Base-by-base conservation (phyloP, 2,113 vertebrate genomes). In the Colinus virginianus region DNA sequence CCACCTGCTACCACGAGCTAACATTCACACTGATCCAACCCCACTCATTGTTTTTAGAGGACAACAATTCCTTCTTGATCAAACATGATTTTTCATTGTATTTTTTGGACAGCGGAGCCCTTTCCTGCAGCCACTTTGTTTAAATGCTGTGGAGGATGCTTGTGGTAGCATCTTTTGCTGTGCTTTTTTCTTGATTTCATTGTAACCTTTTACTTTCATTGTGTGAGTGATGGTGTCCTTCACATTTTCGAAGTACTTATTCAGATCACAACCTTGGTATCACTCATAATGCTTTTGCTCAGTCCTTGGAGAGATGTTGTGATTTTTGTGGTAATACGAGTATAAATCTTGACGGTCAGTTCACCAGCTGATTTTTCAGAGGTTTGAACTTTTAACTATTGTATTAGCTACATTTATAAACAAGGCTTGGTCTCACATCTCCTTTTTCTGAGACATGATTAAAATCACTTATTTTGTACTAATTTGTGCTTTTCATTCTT, bases 21-120 rank as follows among this genome's bases (percentile, higher is more conserved):
- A 9, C 16, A 22, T 28, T 64, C 5, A 3, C 77, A 67, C 32
- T 95, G 36, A 48, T 81, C 59, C 72, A 93, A 88, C 28, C 80
- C 36, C 7, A 13, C 8, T 81, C 72, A 32, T 66, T 18, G 74
- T 90, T 95, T 55, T 79, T 66, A 45, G 85, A 72, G 25, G 25
- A 51, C 68, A 89, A 51, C 11, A 70, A 43, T 70, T 93, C n/a
- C n/a, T 85, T 94, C 75, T 93, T 45, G 78, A 42, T 53, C 13
- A 49, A 79, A 67, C 25, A 30, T 64, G 48, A 69, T 69, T 93
- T 91, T 88, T 21, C 63, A 66, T 19, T 58, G 11, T 38, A 19
- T 34, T 76, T 7, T 68, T 28, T 87, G 42, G 59, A 58, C 25
- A 87, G 59, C 2, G 8, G 28, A 43, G 34, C 13, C 66, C 26